These are phyloP conservation scores for Sylvicapra grimmia DNA, from an alignment of 2,113 vertebrate genomes.

Conservation along the genomic window DNA sequence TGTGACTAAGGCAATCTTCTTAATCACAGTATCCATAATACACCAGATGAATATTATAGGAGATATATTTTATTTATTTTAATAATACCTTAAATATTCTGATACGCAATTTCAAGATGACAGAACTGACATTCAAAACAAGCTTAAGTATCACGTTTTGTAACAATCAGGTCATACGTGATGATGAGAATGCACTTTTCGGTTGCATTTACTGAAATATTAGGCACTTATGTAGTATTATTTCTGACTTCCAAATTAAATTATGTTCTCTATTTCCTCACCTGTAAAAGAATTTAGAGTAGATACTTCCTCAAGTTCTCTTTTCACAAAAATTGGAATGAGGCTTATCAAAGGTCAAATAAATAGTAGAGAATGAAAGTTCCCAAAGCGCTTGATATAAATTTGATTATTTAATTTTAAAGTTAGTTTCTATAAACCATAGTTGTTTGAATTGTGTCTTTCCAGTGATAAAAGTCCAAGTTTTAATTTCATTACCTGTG, in stretches of 20 bases:
- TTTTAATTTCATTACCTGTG: not conserved
- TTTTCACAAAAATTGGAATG: not conserved
- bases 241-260: not conserved
- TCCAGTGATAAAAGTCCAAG: not conserved
- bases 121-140: not conserved
- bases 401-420: not conserved
- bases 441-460: not conserved
- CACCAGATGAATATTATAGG: not conserved
- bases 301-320: not conserved
- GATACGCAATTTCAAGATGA: not conserved
- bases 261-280: not conserved
- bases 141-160: not conserved
- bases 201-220: not conserved
- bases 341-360: not conserved
- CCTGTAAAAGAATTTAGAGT: not conserved
- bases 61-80: not conserved
- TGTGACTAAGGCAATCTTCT: not conserved
- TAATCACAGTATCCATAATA: not conserved
- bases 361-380: not conserved
- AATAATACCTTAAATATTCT: not conserved
- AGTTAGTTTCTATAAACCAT: not conserved
- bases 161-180: not conserved
- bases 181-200: not conserved
- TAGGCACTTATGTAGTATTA: not conserved
- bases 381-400: not conserved